Conservation (phyloP, 2,113 vertebrate species). For the Rhinoderma darwinii region DNA sequence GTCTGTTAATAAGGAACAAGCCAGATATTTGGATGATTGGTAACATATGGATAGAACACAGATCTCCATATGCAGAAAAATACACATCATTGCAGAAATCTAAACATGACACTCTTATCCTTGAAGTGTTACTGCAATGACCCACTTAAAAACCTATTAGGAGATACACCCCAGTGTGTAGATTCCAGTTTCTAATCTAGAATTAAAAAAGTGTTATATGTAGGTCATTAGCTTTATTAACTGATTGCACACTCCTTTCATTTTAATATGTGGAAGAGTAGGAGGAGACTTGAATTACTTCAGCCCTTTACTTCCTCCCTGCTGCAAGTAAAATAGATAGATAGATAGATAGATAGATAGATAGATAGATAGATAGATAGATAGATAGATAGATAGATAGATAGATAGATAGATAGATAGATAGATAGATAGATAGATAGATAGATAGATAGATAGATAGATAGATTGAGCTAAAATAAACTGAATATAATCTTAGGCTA, state of each 20-base stretch:
- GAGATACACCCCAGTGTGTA: neutral
- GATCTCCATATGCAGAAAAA: neutral
- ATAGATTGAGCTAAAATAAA: too few relatives aligned
- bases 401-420: too few relatives aligned
- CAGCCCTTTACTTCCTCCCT: neutral
- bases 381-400: too few relatives aligned
- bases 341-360: too few relatives aligned
- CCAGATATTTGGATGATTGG: conserved; percentile 20
- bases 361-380: too few relatives aligned
- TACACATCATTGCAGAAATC: neutral
- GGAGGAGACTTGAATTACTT: neutral
- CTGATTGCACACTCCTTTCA: neutral
- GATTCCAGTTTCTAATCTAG: neutral
- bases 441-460: too few relatives aligned
- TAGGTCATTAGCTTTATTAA: neutral
- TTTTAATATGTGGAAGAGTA: neutral
- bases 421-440: too few relatives aligned
- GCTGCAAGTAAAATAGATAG: neutral
- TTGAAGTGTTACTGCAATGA: neutral
- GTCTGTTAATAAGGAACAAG: neutral
- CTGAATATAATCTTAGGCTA: too few relatives aligned
- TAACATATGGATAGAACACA: conserved; percentile 17
- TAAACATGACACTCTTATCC: neutral
- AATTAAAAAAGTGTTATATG: neutral
- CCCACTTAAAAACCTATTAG: neutral